Percentiles rank a stretch among this genome's conserved stretches.
Conservation (phyloP, 2,113 vertebrate genomes). For the Sorex araneus region DNA sequence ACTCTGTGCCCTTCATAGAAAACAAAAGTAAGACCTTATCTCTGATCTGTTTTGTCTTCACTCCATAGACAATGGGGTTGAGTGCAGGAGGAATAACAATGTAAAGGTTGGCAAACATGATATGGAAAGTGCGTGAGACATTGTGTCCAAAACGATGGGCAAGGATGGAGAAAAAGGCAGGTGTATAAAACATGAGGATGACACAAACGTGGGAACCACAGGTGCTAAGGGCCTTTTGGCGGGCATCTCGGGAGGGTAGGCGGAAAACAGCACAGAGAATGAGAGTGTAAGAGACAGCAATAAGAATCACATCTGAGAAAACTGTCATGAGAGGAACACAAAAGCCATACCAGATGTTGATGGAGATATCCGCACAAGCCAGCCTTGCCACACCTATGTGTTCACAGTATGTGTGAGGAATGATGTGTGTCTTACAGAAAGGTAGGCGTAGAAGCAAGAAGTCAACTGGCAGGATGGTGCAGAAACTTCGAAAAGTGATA, state of each 20-base stretch:
- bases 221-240: conserved; percentile 61
- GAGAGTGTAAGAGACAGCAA: conserved; percentile 60
- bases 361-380: conserved; percentile 45
- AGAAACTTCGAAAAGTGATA: background rate
- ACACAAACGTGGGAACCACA: conserved; percentile 57
- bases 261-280: conserved; percentile 63
- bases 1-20: background rate
- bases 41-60: conserved; percentile 71
- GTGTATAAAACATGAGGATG: conserved; percentile 67
- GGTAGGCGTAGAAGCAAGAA: conserved; percentile 53
- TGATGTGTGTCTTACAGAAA: conserved; percentile 45
- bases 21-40: conserved; percentile 19
- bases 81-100: conserved; percentile 65
- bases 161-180: conserved; percentile 59
- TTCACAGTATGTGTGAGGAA: conserved; percentile 71
- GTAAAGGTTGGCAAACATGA: conserved; percentile 59
- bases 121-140: background rate
- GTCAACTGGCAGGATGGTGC: conserved; percentile 16
- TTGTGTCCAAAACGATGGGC: conserved; percentile 52
- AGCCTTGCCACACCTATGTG: conserved; percentile 54
- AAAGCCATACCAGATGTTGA: conserved; percentile 63
- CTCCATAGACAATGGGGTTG: conserved; percentile 71
- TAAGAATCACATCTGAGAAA: conserved; percentile 49
- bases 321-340: conserved; percentile 56
- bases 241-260: conserved; percentile 50